Evolutionary conservation across 2,888 invertebrate genomes (phyloP).

Genomic region (Epirrhoe tristata): DNA sequence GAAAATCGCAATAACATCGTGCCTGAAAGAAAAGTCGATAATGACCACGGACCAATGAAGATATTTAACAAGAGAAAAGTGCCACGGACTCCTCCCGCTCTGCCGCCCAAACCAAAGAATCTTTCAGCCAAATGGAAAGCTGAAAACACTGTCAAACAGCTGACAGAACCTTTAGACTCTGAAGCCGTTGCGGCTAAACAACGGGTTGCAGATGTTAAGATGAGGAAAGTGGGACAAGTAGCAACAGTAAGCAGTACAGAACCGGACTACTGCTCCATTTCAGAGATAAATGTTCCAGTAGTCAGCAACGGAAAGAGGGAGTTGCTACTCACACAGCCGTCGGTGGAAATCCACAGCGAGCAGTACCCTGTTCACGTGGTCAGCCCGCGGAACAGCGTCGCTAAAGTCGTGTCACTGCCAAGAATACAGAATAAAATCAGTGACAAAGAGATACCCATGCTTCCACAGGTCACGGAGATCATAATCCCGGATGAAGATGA

Average conservation of each 20-base stretch:
- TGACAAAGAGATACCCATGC: slow-evolving; percentile 88
- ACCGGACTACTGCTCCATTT: slow-evolving; percentile 92
- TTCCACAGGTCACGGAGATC: slow-evolving; percentile 91
- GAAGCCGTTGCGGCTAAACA: slow-evolving; percentile 85
- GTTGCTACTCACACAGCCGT: slow-evolving; percentile 83
- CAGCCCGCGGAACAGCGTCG: slow-evolving; percentile 75
- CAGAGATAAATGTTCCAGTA: slow-evolving; percentile 89
- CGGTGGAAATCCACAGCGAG: slow-evolving; percentile 82
- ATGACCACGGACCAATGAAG: slow-evolving; percentile 73
- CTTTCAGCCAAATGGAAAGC: slow-evolving; percentile 88
- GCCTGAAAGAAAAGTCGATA: slow-evolving; percentile 80
- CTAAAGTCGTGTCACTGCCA: slow-evolving; percentile 76
- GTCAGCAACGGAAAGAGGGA: slow-evolving; percentile 84
- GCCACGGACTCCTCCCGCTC: slow-evolving; percentile 88
- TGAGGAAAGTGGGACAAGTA: slow-evolving; percentile 82
- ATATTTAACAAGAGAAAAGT: slow-evolving; percentile 85
- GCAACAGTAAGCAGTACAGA: slow-evolving; percentile 82
- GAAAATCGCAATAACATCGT: slow-evolving; percentile 70
- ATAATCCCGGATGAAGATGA: slow-evolving; percentile 88
- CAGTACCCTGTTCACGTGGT: slow-evolving; percentile 75
- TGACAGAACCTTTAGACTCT: slow-evolving; percentile 81
- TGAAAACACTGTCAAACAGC: slow-evolving; percentile 73
- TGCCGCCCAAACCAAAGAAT: slow-evolving; percentile 92
- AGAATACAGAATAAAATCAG: slow-evolving; percentile 79
- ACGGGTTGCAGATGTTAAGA: slow-evolving; percentile 85